Evolutionary conservation across 2,797 vertebrate species (phyloP), one percentile per base, ranked within the genome.

Genomic region (Sebastes iracundus): DNA sequence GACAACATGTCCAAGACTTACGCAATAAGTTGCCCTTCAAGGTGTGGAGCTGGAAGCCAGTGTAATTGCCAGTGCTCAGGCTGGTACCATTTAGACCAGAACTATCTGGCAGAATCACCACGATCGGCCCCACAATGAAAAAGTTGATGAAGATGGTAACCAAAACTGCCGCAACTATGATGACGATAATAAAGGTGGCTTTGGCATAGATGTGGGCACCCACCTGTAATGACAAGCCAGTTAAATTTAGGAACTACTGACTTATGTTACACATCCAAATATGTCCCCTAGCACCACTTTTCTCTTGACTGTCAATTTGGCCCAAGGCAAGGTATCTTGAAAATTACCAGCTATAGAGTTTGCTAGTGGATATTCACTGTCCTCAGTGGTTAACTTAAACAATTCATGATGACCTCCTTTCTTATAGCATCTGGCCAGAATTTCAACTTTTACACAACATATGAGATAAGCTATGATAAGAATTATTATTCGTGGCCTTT

Each of bases 121-220:
- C 75, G 32, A 69, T 78, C 1, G 95, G 96, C 14, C 82, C 78
- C 61, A 97, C 90, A 0, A 93, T 90, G 60, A 96, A 94, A 79
- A 97, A 96, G 82, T 95, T 96, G 75, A 95, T 66, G 53, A 96
- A 88, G 74, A 96, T 92, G 0, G 94, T 94, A 60, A 87, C 77
- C 73, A 97, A 87, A 67, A 96, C 95, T 0, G 90, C 46, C 0
- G 83, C 87, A 11, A 97, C 96, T 61, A 96, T 86, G 58, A 97
- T 79, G 77, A 96, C 94, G 27, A 96, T 96, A 22, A 96, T 85
- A 77, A 97, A 97, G 59, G 96, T 92, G 4, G 97, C 94, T 1
- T 94, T 94, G 75, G 96, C 94, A 3, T 97, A 97, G 72, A 97
- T 96, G 33, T 95, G 91, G 6, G 97, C 96, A 2, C 96, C 96